Conservation (phyloP, 1,140 invertebrate genomes). For the Eupeodes corollae region DNA sequence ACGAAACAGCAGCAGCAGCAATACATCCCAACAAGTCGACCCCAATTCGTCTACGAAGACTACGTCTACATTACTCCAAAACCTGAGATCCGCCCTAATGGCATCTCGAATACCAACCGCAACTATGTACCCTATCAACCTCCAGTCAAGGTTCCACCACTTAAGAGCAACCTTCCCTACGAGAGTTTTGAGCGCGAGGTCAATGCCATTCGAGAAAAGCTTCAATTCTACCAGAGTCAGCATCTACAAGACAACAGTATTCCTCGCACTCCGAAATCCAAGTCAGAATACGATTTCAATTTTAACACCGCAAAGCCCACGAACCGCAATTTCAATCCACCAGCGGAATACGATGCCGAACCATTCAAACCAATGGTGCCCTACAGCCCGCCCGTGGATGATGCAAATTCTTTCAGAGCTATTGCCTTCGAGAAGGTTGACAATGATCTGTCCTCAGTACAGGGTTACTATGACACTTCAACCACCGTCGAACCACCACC, state of each 20-base stretch:
- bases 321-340: conserved; percentile 36
- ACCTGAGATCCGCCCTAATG: conserved; percentile 40
- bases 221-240: conserved; percentile 35
- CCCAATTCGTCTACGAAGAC: conserved; percentile 12
- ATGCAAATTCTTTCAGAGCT: conserved; percentile 43
- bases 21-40: conserved; percentile 1
- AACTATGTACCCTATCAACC: conserved; percentile 31
- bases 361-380: conserved; percentile 48
- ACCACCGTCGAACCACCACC: not conserved
- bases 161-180: conserved; percentile 19
- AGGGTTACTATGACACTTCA: conserved; percentile 5
- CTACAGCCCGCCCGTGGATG: conserved; percentile 48
- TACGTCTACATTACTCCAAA: conserved; percentile 36
- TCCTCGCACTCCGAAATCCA: conserved; percentile 34
- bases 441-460: conserved; percentile 2
- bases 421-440: conserved; percentile 25
- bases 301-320: conserved; percentile 40
- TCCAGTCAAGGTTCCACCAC: conserved; percentile 15
- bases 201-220: conserved; percentile 42
- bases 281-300: conserved; percentile 48
- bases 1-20: conserved; percentile 4
- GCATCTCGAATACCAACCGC: conserved; percentile 32
- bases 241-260: conserved; percentile 25
- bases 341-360: conserved; percentile 43
- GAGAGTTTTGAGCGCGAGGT: conserved; percentile 42